phyloP scores from a whole-genome alignment of 2,888 invertebrate genomes.

The Eupithecia subumbrata region DNA sequence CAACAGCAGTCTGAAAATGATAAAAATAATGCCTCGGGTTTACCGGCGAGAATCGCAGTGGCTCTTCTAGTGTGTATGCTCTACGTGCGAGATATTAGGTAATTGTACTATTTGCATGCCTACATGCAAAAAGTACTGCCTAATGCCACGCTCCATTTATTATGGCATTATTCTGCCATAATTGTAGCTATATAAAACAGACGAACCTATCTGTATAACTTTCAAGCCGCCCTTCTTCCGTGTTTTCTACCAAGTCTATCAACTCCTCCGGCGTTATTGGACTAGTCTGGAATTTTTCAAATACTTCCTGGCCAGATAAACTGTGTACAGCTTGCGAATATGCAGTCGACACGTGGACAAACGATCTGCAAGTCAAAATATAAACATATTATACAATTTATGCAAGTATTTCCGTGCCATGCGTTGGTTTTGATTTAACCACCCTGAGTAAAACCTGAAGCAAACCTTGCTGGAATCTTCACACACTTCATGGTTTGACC shows the following conservation, averaged over 20 bases:
- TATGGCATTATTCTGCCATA: neutral
- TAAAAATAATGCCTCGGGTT: too few relatives aligned
- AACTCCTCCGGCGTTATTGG: constrained; percentile 45
- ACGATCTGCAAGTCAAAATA: constrained; percentile 16
- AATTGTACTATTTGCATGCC: too few relatives aligned
- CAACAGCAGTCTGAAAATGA: too few relatives aligned
- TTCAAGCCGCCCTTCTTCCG: constrained; percentile 9
- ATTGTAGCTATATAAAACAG: neutral
- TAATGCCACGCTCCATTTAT: too few relatives aligned
- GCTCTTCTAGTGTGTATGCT: too few relatives aligned
- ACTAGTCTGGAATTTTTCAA: constrained; percentile 45
- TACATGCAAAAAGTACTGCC: too few relatives aligned
- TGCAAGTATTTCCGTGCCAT: too few relatives aligned
- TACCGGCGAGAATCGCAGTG: too few relatives aligned
- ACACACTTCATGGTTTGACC: neutral
- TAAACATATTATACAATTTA: neutral
- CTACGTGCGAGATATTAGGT: too few relatives aligned
- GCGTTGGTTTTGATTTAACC: too few relatives aligned
- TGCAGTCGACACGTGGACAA: constrained; percentile 29
- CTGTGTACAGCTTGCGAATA: constrained; percentile 30
- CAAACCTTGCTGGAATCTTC: neutral
- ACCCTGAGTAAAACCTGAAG: too few relatives aligned
- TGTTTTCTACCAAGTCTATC: constrained; percentile 47
- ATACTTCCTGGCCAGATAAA: constrained; percentile 30
- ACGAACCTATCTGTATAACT: neutral